Evolutionary conservation across 2,797 vertebrate genomes (phyloP).

Genomic region (Echiichthys vipera): DNA sequence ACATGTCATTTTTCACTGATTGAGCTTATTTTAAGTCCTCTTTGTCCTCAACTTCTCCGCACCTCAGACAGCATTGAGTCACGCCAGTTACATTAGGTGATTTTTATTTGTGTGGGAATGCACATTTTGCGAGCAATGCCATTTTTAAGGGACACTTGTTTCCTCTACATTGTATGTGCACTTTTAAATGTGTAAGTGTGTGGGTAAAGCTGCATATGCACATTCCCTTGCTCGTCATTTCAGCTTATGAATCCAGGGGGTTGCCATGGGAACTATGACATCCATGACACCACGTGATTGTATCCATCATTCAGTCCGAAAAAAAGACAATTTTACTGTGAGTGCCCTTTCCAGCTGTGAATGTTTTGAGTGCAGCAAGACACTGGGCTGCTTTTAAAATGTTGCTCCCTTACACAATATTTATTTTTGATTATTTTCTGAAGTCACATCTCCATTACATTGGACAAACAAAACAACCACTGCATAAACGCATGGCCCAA

Average conservation of each 20-base stretch:
- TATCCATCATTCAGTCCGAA: conserved; percentile 37
- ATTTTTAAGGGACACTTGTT: conserved; percentile 26
- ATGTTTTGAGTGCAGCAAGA: conserved; percentile 43
- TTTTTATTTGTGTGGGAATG: too few relatives aligned
- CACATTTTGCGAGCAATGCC: conserved; percentile 13
- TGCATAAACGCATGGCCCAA: too few relatives aligned
- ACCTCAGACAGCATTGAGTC: conserved; percentile 2
- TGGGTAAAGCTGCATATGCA: conserved; percentile 22
- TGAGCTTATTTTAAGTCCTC: not conserved
- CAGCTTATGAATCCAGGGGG: conserved; percentile 55
- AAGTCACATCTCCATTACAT: too few relatives aligned
- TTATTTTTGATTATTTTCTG: too few relatives aligned
- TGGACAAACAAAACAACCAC: too few relatives aligned
- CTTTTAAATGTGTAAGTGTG: conserved; percentile 18
- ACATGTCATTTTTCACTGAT: not conserved
- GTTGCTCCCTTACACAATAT: conserved; percentile 15
- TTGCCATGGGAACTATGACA: conserved; percentile 83
- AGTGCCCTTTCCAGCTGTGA: conserved; percentile 55
- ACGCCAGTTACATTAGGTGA: not conserved
- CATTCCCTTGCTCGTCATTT: conserved; percentile 47
- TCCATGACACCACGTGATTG: conserved; percentile 59
- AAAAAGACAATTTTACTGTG: conserved; percentile 33
- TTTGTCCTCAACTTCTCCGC: not conserved
- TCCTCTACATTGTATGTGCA: conserved; percentile 26
- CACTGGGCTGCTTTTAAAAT: conserved; percentile 33